These are phyloP conservation scores for Thaumetopoea pityocampa DNA, from an alignment of 1,140 invertebrate genomes.

Conservation along the genomic window DNA sequence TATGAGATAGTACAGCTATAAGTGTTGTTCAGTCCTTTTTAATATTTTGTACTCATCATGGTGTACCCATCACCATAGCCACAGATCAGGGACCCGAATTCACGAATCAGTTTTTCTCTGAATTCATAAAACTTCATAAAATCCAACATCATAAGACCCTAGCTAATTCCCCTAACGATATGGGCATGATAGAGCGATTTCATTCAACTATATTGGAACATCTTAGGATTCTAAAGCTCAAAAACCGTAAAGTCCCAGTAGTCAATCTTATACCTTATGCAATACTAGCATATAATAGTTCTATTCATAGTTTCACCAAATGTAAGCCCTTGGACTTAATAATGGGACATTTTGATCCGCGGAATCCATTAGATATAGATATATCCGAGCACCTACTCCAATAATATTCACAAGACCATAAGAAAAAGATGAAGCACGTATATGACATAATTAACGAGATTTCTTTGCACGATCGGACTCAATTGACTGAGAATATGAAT, in stretches of 20 bases:
- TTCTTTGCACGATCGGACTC: neutral
- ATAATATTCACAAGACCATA: neutral
- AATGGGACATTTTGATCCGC: neutral
- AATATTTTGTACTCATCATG: conserved; percentile 1
- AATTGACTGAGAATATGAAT: conserved; percentile 6
- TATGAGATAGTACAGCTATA: conserved; percentile 1
- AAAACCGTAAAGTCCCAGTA: conserved; percentile 1
- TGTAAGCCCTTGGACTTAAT: neutral
- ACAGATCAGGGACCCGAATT: conserved; percentile 2
- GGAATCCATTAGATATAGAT: neutral
- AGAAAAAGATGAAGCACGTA: neutral
- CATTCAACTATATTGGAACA: conserved; percentile 4
- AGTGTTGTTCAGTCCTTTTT: neutral
- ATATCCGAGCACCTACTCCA: neutral
- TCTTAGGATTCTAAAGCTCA: neutral
- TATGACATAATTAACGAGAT: conserved; percentile 2
- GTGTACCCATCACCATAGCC: neutral
- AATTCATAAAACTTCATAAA: neutral
- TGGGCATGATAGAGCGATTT: conserved; percentile 1
- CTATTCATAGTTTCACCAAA: conserved; percentile 1
- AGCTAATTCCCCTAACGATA: conserved; percentile 4
- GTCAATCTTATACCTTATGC: conserved; percentile 1
- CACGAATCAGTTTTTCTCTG: neutral
- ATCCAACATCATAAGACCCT: conserved; percentile 4
- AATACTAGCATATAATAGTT: neutral